Evolutionary conservation across 2,888 invertebrate species (phyloP).

Genomic region (Herminia tarsipennalis): DNA sequence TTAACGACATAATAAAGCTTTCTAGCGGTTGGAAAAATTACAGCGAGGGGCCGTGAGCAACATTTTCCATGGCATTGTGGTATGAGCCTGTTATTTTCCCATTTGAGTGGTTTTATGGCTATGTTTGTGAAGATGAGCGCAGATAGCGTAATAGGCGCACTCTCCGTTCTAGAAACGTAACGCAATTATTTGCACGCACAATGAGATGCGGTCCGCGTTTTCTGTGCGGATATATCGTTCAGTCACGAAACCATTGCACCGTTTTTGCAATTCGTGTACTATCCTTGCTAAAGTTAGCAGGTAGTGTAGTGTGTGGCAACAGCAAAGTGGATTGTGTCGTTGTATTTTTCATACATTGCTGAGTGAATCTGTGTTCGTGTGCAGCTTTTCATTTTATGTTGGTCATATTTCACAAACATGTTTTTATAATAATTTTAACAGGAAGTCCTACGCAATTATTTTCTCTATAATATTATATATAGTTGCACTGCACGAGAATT

Average conservation of each 20-base stretch:
- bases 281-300: constrained; percentile 10
- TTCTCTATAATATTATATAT: not conserved
- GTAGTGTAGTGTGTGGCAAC: constrained; percentile 26
- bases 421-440: not conserved
- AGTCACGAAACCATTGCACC: constrained; percentile 31
- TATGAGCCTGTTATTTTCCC: constrained; percentile 83
- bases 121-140: constrained; percentile 71
- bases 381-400: constrained; percentile 25
- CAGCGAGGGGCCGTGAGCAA: constrained; percentile 51
- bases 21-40: constrained; percentile 75
- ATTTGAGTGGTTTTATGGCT: constrained; percentile 81
- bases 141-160: constrained; percentile 74
- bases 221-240: constrained; percentile 28
- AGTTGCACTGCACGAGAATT: too few species aligned
- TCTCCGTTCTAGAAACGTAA: constrained; percentile 79
- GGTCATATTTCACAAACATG: constrained; percentile 10
- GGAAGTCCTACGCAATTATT: not conserved
- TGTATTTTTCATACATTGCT: constrained; percentile 28
- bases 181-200: constrained; percentile 82
- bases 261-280: constrained; percentile 18
- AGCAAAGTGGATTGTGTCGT: too few species aligned
- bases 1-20: constrained; percentile 67
- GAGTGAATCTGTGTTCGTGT: constrained; percentile 21
- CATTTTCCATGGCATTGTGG: constrained; percentile 81
- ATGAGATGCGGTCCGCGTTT: constrained; percentile 52